Conservation (phyloP, 2,113 vertebrate species). For the Pica pica region DNA sequence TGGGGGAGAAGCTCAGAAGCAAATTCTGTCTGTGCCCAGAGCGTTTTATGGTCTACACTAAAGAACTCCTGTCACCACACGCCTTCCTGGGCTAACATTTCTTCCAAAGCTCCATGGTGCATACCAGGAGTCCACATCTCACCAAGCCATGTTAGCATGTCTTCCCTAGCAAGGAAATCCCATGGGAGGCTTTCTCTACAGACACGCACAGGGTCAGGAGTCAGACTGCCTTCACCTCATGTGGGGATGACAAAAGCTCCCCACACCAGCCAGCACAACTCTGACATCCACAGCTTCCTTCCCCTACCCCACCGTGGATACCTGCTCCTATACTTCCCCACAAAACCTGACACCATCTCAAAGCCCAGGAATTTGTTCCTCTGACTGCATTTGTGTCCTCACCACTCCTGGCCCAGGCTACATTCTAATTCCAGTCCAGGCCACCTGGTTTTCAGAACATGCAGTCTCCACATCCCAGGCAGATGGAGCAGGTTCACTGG, state of each 20-base stretch:
- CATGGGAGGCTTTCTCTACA: background rate
- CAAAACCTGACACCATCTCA: background rate
- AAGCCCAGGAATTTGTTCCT: background rate
- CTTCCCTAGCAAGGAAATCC: background rate
- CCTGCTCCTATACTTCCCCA: background rate
- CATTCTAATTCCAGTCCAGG: background rate
- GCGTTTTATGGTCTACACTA: background rate
- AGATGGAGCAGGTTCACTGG: rapidly evolving
- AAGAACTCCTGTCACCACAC: rapidly evolving
- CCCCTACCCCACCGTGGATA: rapidly evolving
- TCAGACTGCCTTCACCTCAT: background rate
- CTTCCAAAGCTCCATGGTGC: background rate
- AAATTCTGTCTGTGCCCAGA: background rate
- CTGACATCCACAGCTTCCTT: background rate
- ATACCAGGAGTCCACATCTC: background rate
- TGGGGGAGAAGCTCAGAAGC: background rate
- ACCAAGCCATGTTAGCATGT: background rate
- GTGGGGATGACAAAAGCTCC: background rate
- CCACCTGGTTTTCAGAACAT: background rate
- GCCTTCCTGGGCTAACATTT: background rate
- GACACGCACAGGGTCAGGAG: background rate
- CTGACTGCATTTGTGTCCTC: background rate
- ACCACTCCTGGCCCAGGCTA: background rate
- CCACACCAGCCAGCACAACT: background rate
- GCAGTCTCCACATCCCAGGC: background rate